Base-by-base conservation (phyloP, 2,113 vertebrate genomes). In the Hystrix cristata region DNA sequence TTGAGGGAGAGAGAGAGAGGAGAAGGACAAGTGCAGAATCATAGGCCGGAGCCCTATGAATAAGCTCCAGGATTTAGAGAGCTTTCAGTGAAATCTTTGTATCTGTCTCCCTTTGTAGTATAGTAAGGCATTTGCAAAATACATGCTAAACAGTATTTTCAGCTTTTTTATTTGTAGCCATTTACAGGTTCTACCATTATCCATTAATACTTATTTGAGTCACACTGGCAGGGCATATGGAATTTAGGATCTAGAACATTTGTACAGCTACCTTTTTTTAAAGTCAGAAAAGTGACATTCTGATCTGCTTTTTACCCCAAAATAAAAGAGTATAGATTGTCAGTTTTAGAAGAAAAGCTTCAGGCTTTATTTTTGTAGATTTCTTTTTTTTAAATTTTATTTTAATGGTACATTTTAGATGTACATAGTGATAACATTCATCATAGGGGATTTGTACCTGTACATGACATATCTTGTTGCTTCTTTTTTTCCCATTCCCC, bases 331-430 rank as follows among this genome's bases (percentile, higher is more conserved):
- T 74, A 1, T 83, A 86, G 12, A 64, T 59, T 76, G 31, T 84
- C 51, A 90, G 9, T 90, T 93, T 92, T 55, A 48, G 38, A 81
- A 60, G 53, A 96, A 76, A 88, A 88, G n/a, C 64, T 29, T 43
- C 59, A 87, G 16, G 8, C 82, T 93, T 95, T 90, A 91, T 78
- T 86, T 87, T 55, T 51, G 38, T 38, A 38, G 38, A 38, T 38
- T 38, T 38, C 38, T 38, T 38, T 38, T 38, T 38, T 38, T 38
- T 38, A 38, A 38, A 38, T 38, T 38, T 38, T 38, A 38, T 38
- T 38, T 38, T 38, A 38, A 2, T 38, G 38, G 38, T 38, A 38
- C 38, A 38, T 38, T 38, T 38, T 38, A 38, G 38, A 38, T 38
- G 38, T 38, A 38, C 38, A 38, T 38, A 38, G 38, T 38, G 38